A percentile compares a stretch with the other conserved stretches of the same genome.
These are phyloP conservation scores for Nasonovia ribisnigri DNA, from an alignment of 2,888 invertebrate genomes.

Conservation along the genomic window DNA sequence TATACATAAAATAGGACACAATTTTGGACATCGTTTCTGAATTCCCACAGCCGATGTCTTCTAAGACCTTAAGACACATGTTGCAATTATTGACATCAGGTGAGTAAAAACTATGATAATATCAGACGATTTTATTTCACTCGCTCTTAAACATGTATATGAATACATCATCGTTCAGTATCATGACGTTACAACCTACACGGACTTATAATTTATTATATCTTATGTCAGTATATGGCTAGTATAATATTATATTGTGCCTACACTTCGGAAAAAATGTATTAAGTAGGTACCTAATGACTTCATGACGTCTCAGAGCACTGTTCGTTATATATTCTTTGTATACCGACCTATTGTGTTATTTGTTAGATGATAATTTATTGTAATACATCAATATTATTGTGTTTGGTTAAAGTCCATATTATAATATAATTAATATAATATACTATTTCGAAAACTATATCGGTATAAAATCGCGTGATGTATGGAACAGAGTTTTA, in stretches of 20 bases:
- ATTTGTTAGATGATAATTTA: background rate
- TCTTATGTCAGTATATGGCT: background rate
- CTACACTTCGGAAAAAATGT: background rate
- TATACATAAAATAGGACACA: constrained; percentile 37
- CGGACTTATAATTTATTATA: background rate
- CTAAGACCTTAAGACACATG: constrained; percentile 66
- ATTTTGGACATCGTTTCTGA: constrained; percentile 60
- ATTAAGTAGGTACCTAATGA: too few species aligned
- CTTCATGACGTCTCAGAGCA: background rate
- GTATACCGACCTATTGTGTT: background rate
- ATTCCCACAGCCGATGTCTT: constrained; percentile 66
- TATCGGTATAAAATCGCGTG: background rate
- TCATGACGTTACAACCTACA: background rate
- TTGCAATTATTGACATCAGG: constrained; percentile 64
- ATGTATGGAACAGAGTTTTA: background rate
- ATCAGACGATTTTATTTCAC: background rate
- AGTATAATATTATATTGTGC: background rate
- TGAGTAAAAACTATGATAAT: constrained; percentile 20
- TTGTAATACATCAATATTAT: background rate
- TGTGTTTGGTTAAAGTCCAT: background rate
- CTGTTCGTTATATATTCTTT: background rate
- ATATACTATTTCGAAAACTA: background rate
- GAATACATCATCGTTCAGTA: background rate
- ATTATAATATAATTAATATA: background rate
- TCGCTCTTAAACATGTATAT: too few species aligned